Evolutionary conservation across 2,888 invertebrate genomes (phyloP).

Genomic region (Hydroisotoma schaefferi): DNA sequence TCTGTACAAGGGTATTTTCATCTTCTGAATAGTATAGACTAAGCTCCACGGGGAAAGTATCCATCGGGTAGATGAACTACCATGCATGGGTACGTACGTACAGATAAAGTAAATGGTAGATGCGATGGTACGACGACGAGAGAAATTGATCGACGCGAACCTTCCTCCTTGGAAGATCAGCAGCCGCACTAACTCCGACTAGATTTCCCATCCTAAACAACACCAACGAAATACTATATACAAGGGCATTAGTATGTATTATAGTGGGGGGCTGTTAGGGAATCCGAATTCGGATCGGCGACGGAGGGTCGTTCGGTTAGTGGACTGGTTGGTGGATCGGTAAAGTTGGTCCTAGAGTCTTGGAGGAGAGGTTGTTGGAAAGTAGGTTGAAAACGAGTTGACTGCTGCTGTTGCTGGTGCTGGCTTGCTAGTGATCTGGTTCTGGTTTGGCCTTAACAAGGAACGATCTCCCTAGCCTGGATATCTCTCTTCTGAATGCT

Average conservation of each 20-base stretch:
- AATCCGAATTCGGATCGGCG: constrained; percentile 30
- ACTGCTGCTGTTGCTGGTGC: not conserved
- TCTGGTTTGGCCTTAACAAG: not conserved
- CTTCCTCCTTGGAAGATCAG: constrained; percentile 1
- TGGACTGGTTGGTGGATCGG: constrained; percentile 25
- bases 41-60: no score
- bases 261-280: constrained; percentile 27
- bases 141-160: constrained; percentile 14
- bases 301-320: constrained; percentile 27
- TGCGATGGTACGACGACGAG: not conserved
- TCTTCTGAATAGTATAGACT: no score
- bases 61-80: no score
- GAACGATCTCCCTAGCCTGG: no score
- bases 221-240: not conserved
- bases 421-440: no score
- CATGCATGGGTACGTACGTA: no score
- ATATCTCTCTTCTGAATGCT: no score
- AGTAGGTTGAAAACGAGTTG: constrained; percentile 8
- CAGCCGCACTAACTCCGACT: constrained; percentile 14
- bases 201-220: no score
- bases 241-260: constrained; percentile 1
- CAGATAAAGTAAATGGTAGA: not conserved
- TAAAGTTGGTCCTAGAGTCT: constrained; percentile 28
- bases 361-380: not conserved
- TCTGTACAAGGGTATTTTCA: no score